These are phyloP conservation scores for Zoroaster sp. DNA, from an alignment of 53 echinoderm and acorn worm species.

Conservation along the genomic window DNA sequence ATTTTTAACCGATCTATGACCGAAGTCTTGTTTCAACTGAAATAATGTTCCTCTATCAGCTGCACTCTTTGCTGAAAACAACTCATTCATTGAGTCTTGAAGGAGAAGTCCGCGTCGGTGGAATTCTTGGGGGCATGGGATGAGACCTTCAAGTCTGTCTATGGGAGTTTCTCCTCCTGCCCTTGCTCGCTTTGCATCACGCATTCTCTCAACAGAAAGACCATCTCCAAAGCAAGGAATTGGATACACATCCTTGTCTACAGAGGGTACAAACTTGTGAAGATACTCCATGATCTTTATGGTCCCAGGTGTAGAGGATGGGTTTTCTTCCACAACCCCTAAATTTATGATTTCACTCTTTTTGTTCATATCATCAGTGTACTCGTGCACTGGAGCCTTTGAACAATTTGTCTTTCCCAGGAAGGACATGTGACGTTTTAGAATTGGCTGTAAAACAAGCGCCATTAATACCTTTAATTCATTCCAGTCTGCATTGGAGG, in stretches of 20 bases:
- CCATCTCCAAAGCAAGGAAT: slow-evolving; percentile 6
- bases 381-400: too few relatives aligned
- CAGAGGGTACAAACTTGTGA: neutral
- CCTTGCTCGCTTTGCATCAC: neutral
- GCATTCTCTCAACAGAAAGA: neutral
- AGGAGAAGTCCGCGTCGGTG: neutral
- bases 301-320: neutral
- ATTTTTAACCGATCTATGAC: too few relatives aligned
- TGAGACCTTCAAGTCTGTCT: neutral
- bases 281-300: neutral
- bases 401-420: neutral
- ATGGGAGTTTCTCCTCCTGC: neutral
- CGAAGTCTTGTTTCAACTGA: slow-evolving; percentile 12
- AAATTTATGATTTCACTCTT: neutral
- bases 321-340: slow-evolving; percentile 13
- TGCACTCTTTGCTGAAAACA: neutral
- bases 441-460: neutral
- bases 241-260: neutral
- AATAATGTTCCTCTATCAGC: neutral
- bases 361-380: neutral
- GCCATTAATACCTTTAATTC: neutral
- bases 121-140: slow-evolving; percentile 5
- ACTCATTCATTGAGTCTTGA: neutral
- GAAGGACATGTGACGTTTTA: neutral
- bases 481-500: neutral